Conservation (phyloP, 2,113 vertebrate species). For the Prietella phreatophila region DNA sequence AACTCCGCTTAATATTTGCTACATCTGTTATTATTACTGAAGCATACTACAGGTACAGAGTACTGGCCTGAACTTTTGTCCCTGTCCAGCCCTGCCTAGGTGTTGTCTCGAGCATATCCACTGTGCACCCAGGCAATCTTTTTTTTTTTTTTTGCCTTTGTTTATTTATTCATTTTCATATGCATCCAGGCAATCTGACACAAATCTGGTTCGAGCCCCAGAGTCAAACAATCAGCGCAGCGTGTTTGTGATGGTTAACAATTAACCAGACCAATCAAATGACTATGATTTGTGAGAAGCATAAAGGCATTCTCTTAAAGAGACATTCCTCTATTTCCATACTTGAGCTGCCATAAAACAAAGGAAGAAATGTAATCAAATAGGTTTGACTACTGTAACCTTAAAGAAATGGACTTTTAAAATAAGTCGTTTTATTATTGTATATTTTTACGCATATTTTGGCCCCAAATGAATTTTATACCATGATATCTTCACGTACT, state of each 20-base stretch:
- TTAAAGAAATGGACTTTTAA: neutral
- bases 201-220: neutral
- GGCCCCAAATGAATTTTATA: neutral
- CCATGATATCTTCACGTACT: neutral
- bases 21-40: neutral
- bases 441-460: neutral
- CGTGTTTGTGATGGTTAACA: constrained; percentile 12
- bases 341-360: neutral
- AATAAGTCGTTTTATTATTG: neutral
- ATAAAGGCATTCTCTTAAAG: constrained; percentile 18
- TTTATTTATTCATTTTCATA: too few species aligned
- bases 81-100: neutral
- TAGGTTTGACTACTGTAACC: neutral
- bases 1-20: neutral
- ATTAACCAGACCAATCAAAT: constrained; percentile 8
- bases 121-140: neutral
- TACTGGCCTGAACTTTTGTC: neutral
- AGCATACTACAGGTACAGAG: neutral
- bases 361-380: neutral
- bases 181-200: neutral
- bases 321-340: neutral
- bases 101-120: neutral
- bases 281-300: constrained; percentile 3
- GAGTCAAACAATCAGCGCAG: neutral
- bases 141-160: too few species aligned